phyloP scores from a whole-genome alignment of 2,888 invertebrate genomes.

The Nematopogon swammerdamellus region DNA sequence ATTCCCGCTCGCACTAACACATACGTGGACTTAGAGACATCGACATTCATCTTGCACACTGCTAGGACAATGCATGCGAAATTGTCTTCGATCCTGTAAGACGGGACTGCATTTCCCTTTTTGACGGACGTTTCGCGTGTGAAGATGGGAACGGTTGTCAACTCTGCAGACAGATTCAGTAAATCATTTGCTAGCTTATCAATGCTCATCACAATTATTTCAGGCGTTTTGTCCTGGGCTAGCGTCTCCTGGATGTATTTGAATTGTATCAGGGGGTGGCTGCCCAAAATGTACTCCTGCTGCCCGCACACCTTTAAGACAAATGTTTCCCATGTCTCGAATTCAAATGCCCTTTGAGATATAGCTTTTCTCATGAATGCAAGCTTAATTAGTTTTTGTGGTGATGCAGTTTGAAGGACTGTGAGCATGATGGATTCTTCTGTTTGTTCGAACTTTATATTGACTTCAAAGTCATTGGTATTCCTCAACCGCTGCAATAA shows the following conservation, averaged over 20 bases:
- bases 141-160: neutral
- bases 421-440: neutral
- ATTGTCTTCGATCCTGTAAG: neutral
- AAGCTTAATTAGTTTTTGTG: neutral
- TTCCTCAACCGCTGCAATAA: conserved; percentile 20
- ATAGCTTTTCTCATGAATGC: neutral
- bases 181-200: neutral
- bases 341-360: conserved; percentile 40
- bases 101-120: neutral
- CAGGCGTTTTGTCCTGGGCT: neutral
- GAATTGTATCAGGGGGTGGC: conserved; percentile 68
- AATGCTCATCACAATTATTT: neutral
- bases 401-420: neutral
- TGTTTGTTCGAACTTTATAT: conserved; percentile 45
- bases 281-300: conserved; percentile 75
- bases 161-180: neutral
- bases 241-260: conserved; percentile 60
- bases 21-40: conserved; percentile 30
- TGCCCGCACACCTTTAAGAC: conserved; percentile 60
- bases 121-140: neutral
- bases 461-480: conserved; percentile 60
- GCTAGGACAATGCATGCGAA: neutral
- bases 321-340: conserved; percentile 44
- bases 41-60: neutral
- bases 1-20: conserved; percentile 71